These are phyloP conservation scores for Numenius phaeopus DNA, from an alignment of 2,797 vertebrate species.

Conservation along the genomic window DNA sequence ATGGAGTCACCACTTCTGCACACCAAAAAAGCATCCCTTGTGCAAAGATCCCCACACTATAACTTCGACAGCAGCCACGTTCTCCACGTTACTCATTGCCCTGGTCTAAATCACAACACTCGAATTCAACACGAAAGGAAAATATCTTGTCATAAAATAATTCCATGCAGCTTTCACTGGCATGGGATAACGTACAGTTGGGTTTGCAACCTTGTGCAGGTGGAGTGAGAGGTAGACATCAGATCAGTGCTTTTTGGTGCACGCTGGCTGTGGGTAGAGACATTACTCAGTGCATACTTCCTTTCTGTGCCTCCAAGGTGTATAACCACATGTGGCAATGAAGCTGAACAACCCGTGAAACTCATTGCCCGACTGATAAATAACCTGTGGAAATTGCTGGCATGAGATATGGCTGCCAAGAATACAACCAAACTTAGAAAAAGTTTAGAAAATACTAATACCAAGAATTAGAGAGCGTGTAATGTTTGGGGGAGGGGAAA, in stretches of 20 bases:
- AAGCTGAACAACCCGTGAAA: not conserved
- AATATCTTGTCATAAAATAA: not conserved
- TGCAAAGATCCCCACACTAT: not conserved
- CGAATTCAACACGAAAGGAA: no score
- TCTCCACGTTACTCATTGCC: not conserved
- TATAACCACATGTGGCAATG: not conserved
- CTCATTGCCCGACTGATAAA: not conserved
- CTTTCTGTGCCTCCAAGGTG: not conserved
- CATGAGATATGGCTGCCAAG: rapidly evolving
- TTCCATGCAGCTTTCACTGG: not conserved
- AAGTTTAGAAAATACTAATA: not conserved
- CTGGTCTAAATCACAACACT: no score
- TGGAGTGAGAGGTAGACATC: rapidly evolving
- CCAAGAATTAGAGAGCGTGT: rapidly evolving
- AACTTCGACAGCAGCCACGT: not conserved
- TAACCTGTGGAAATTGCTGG: not conserved
- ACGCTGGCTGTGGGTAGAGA: not conserved
- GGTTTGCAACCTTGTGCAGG: not conserved
- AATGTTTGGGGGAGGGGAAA: not conserved
- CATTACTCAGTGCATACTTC: not conserved
- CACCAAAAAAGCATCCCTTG: not conserved
- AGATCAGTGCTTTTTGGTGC: not conserved
- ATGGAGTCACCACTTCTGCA: not conserved
- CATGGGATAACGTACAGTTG: rapidly evolving
- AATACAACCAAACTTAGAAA: not conserved